Base-by-base conservation (phyloP, 30 jellyfish, hydroid and myxozoan genomes). In the Aurelia aurita region DNA sequence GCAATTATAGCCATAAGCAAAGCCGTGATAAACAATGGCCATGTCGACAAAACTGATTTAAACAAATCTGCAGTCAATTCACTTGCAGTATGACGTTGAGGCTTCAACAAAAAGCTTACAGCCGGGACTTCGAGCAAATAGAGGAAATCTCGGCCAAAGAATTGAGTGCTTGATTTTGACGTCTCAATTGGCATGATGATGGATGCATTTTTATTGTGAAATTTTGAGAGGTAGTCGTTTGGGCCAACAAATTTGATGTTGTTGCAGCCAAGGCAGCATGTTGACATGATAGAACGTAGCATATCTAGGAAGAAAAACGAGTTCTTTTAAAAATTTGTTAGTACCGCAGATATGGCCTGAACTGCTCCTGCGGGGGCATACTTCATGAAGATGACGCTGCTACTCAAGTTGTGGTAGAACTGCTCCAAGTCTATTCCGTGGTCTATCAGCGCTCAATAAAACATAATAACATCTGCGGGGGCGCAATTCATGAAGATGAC, bases 211-310 rank as follows among this genome's bases (percentile, higher is more conserved):
- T 71, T 44, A 29, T 64, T 58, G 43, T 26, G 80, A 29, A 90
- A 74, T 53, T 74, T 80, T 3, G 72, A 74, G 78, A 90, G 80
- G 82, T 90, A 86, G 27, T 59, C 59, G 21, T 21, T 32, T 9
- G 94, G 94, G 31, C 97, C 97, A 81, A 62, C 84, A 88, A 79
- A 90, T 11, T 35, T 80, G 26, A 90, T 21, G 25, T 82, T 66
- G 77, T 82, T 83, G 68, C 97, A 90, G 8, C 97, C 97, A 22
- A 81, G 90, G 68, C 97, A 90, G 72, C 97, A 90, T 15, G 94
- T 68, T 8, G 90, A 80, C 65, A 90, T 74, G 61, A 86, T 86
- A 3, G 84, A 65, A 1, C 91, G 90, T 3, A 90, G 74, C 90
- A 90, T 90, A 27, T 65, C 97, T 90, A 80, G 19, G 82, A 88